phyloP scores from a whole-genome alignment of 2,113 vertebrate genomes.

The Rhipidura dahli region DNA sequence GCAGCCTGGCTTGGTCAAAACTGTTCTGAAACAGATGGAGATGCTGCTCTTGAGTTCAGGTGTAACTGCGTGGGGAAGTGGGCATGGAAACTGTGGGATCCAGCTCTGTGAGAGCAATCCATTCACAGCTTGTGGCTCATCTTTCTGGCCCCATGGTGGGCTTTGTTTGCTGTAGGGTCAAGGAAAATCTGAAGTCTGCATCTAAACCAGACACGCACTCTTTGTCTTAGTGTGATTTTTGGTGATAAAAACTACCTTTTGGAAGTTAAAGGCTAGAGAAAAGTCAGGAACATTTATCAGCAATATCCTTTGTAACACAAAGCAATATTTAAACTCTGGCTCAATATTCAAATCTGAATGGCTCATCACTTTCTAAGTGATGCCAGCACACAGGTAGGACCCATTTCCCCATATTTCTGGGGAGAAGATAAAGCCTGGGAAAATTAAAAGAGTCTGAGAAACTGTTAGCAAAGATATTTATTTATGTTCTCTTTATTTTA shows the following conservation, averaged over 20 bases:
- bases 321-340: not conserved
- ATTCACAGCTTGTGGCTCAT: not conserved
- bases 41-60: not conserved
- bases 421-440: not conserved
- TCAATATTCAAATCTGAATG: not conserved
- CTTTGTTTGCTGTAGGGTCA: not conserved
- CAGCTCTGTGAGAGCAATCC: not conserved
- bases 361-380: not conserved
- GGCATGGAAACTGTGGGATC: not conserved
- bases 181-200: not conserved
- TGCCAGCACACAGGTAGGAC: not conserved
- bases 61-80: not conserved
- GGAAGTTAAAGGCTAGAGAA: not conserved
- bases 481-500: not conserved
- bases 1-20: not conserved
- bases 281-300: not conserved
- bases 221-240: not conserved
- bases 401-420: not conserved
- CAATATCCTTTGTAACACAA: not conserved
- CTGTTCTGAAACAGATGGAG: not conserved
- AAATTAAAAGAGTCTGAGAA: not conserved
- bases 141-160: not conserved
- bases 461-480: not conserved
- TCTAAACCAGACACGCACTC: not conserved
- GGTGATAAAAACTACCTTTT: not conserved